Base-by-base conservation (phyloP, 2,113 vertebrate genomes). In the Oncorhynchus nerka region DNA sequence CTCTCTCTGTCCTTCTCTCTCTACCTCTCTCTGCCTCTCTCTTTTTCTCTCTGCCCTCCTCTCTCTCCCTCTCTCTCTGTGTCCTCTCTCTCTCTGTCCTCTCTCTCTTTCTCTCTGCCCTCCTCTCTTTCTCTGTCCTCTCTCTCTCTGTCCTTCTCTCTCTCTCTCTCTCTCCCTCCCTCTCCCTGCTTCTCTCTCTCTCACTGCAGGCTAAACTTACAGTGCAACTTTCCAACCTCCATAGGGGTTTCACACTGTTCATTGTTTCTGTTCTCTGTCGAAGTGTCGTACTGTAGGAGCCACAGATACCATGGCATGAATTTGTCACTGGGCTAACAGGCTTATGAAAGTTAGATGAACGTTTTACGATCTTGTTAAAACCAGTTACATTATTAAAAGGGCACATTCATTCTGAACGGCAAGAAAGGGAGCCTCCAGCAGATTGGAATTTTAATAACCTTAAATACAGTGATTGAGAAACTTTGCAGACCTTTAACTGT, bases 381-480 rank as follows among this genome's bases (percentile, higher is more conserved):
- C 92, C 79, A 77, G 89, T 91, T 94, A 88, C 92, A 94, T 94
- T 93, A 95, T 94, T 94, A 91, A 91, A 93, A 87, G 85, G 89
- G 83, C 75, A 80, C 80, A 87, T 85, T 90, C 84, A 87, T 93
- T 85, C 85, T 83, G 75, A 81, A 86, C 83, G 84, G 81, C 73
- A 48, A 76, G 79, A 91, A 87, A 78, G 85, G 76, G 77, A 79
- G 85, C 26, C 85, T 83, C 86, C 85, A 82, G 82, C 62, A 73
- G 3, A 85, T 88, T 86, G 92, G 83, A 90, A 94, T 89, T 91
- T 94, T 92, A 91, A 93, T 91, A 89, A 90, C 69, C n/a, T 88
- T 81, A 82, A 82, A 79, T 74, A 82, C 81, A 78, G 70, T 78
- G 67, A 87, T 86, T 76, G 82, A 86, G 81, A 86, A 86, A 90